Evolutionary conservation across 2,797 vertebrate genomes (phyloP).

Genomic region (Oryzias dopingdopingensis): DNA sequence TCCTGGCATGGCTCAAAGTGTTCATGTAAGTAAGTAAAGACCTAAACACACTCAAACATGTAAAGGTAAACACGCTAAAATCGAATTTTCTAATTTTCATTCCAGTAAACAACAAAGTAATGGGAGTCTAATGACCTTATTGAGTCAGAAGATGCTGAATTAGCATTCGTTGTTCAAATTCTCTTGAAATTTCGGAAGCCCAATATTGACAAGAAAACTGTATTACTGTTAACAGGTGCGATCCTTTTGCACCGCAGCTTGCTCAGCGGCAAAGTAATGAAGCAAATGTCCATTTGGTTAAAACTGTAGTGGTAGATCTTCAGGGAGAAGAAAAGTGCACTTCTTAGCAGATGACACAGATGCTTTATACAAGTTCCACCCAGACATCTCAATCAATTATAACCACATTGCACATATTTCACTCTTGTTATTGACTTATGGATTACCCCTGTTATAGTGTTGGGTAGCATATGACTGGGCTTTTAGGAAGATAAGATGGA

Average conservation of each 20-base stretch:
- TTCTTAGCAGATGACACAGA: constrained; percentile 85
- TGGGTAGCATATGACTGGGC: constrained; percentile 75
- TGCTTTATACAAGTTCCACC: constrained; percentile 82
- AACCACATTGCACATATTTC: constrained; percentile 89
- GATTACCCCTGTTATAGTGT: constrained; percentile 79
- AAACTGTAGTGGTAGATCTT: constrained; percentile 78
- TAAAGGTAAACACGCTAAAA: constrained; percentile 48
- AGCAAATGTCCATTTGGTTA: constrained; percentile 80
- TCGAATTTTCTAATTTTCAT: constrained; percentile 55
- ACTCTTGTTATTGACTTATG: constrained; percentile 84
- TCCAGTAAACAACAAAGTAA: constrained; percentile 45
- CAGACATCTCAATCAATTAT: constrained; percentile 89
- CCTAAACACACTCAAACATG: constrained; percentile 9
- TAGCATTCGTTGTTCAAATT: constrained; percentile 63
- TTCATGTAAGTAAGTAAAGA: constrained; percentile 24
- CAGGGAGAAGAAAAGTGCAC: constrained; percentile 81
- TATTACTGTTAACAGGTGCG: constrained; percentile 70
- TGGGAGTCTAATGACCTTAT: constrained; percentile 59
- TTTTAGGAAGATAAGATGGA: constrained; percentile 71
- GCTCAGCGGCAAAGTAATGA: constrained; percentile 77
- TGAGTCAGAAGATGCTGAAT: constrained; percentile 64
- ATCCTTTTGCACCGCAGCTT: constrained; percentile 66
- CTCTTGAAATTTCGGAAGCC: constrained; percentile 55
- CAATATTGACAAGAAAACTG: constrained; percentile 62
- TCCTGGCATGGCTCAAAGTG: constrained; percentile 18